Evolutionary conservation across 2,888 invertebrate genomes (phyloP).

Genomic region (Leptura quadrifasciata): DNA sequence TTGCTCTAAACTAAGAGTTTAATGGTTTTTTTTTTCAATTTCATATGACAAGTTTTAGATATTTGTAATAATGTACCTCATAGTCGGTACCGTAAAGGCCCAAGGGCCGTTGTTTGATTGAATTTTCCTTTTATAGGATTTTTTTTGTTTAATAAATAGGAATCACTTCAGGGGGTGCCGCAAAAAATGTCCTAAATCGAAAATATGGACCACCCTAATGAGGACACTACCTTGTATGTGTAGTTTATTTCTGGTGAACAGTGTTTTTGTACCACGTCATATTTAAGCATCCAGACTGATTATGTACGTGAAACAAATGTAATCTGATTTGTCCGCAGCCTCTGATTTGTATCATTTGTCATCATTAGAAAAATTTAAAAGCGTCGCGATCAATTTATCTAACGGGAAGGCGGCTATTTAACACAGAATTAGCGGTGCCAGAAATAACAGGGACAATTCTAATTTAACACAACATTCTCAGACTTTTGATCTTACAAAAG

Average conservation of each 20-base stretch:
- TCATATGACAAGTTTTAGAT: too few species aligned
- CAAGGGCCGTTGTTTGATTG: too few species aligned
- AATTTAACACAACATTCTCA: conserved; percentile 3
- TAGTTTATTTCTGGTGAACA: not conserved
- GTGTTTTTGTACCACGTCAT: not conserved
- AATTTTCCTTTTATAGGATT: too few species aligned
- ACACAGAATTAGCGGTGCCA: conserved; percentile 7
- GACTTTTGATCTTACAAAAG: conserved; percentile 3
- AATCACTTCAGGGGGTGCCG: too few species aligned
- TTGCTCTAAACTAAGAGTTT: too few species aligned
- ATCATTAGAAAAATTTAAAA: conserved; percentile 7
- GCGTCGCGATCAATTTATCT: conserved; percentile 7
- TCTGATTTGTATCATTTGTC: not conserved
- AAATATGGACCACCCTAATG: too few species aligned
- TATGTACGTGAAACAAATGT: not conserved
- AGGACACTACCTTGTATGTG: not conserved
- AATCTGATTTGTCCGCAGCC: not conserved
- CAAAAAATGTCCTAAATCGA: too few species aligned
- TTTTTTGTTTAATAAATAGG: too few species aligned
- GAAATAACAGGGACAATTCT: conserved; percentile 7
- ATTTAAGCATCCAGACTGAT: not conserved
- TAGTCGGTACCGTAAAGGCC: too few species aligned
- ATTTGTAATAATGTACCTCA: too few species aligned
- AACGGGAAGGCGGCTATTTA: conserved; percentile 1
- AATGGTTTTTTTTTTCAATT: too few species aligned